phyloP scores from a whole-genome alignment of 2,113 vertebrate species.

The Varanus salvator region DNA sequence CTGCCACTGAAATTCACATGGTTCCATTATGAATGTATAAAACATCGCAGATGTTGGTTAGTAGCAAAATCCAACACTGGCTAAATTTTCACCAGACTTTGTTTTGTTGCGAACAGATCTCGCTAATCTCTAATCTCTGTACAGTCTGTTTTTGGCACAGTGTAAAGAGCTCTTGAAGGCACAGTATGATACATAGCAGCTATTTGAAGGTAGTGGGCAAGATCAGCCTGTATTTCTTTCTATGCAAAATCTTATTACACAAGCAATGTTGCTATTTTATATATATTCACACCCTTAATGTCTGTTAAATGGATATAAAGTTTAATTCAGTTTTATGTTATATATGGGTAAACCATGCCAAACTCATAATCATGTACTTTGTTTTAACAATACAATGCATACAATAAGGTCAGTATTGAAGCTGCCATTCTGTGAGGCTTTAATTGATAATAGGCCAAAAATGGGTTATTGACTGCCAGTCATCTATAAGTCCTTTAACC shows the following conservation, averaged over 20 bases:
- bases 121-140: slow-evolving; percentile 64
- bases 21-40: slow-evolving; percentile 32
- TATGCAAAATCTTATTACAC: slow-evolving; percentile 69
- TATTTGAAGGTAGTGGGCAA: slow-evolving; percentile 66
- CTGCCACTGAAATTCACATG: neutral
- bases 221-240: slow-evolving; percentile 70
- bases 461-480: neutral
- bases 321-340: slow-evolving; percentile 60
- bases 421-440: neutral
- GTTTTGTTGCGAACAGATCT: slow-evolving; percentile 55
- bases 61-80: slow-evolving; percentile 19
- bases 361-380: slow-evolving; percentile 29
- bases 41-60: neutral
- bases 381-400: neutral
- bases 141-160: slow-evolving; percentile 69
- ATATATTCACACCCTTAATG: slow-evolving; percentile 56
- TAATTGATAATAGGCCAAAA: neutral
- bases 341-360: neutral
- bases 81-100: slow-evolving; percentile 52
- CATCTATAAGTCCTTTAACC: neutral
- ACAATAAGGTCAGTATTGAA: accelerated
- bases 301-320: slow-evolving; percentile 47
- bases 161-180: slow-evolving; percentile 71
- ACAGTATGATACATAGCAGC: slow-evolving; percentile 69
- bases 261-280: slow-evolving; percentile 63